Conservation (phyloP, 2,888 invertebrate genomes). For the Xanthostigma xanthostigma region DNA sequence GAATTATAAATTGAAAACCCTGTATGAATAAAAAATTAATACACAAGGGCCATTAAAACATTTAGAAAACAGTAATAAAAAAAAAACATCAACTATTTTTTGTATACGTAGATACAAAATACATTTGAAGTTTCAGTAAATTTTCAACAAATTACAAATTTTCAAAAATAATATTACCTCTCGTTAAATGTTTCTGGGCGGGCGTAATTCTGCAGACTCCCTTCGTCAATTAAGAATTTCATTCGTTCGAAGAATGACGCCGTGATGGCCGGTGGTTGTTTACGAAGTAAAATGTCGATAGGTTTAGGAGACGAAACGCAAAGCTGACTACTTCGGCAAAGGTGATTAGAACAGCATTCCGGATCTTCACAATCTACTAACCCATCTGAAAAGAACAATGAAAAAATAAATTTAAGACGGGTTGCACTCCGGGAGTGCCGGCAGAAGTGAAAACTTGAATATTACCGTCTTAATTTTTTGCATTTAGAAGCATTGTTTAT, state of each 20-base stretch:
- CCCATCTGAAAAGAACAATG: constrained; percentile 54
- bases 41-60: constrained; percentile 12
- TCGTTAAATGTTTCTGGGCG: constrained; percentile 92
- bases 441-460: too few species aligned
- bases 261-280: constrained; percentile 91
- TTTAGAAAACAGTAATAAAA: constrained; percentile 7
- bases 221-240: constrained; percentile 96
- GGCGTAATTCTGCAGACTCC: constrained; percentile 95
- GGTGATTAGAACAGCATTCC: constrained; percentile 80
- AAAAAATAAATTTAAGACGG: background rate
- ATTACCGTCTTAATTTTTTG: too few species aligned
- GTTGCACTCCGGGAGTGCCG: too few species aligned
- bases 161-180: constrained; percentile 52
- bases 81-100: background rate
- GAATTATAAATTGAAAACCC: constrained; percentile 22
- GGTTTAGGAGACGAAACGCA: constrained; percentile 94
- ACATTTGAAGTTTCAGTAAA: constrained; percentile 6
- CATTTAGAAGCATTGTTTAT: too few species aligned
- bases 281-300: constrained; percentile 84
- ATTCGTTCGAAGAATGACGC: constrained; percentile 97
- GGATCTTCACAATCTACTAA: constrained; percentile 96
- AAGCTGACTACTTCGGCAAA: constrained; percentile 73
- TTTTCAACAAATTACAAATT: constrained; percentile 1
- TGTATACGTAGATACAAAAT: constrained; percentile 9
- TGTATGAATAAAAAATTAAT: constrained; percentile 8